Evolutionary conservation across 2,888 invertebrate genomes (phyloP), one percentile per base, ranked within the genome.

Genomic region (Cancer borealis): DNA sequence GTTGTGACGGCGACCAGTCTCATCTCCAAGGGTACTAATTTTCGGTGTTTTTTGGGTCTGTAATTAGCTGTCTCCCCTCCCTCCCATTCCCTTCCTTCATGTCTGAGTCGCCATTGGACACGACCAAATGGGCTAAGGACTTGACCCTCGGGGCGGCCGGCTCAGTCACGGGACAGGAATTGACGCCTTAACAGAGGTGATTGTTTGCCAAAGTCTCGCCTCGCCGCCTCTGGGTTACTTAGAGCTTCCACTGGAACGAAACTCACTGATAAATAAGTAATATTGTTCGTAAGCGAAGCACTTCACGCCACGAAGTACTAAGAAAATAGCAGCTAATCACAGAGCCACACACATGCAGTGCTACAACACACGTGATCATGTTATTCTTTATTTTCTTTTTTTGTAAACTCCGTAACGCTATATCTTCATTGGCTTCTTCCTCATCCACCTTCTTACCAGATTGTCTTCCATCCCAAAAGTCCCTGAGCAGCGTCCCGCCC

Each of bases 401-500:
- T 21, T 26, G 14, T 88, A 12, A n/a, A 26, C 12, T 88, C 49
- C n/a, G 46, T 46, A 46, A 49, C 47, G 88, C 47, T 21, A 47
- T 47, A 88, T 47, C 39, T 46, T 88, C 84, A 84, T 84, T 84
- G 84, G 84, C 84, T 84, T 39, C 84, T 30, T 84, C 39, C 84
- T 84, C 26, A 84, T 84, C 30, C 84, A 84, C 84, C 84, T 39
- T 84, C 84, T 84, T 84, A 39, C 84, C 39, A 84, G 39, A 39
- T 84, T 30, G 30, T 84, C 84, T 84, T 84, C 39, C 84, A 39
- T 39, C 39, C 84, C 84, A 12, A 39, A 39, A 84, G 39, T 84
- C 84, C 84, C 39, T 84, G 84, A 84, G 39, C 84, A 84, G 30
- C 84, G 84, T 5, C 84, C 84, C 84, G 84, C 84, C 84, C 73